Conservation (phyloP, 2,113 vertebrate species). For the Tringa solitaria region DNA sequence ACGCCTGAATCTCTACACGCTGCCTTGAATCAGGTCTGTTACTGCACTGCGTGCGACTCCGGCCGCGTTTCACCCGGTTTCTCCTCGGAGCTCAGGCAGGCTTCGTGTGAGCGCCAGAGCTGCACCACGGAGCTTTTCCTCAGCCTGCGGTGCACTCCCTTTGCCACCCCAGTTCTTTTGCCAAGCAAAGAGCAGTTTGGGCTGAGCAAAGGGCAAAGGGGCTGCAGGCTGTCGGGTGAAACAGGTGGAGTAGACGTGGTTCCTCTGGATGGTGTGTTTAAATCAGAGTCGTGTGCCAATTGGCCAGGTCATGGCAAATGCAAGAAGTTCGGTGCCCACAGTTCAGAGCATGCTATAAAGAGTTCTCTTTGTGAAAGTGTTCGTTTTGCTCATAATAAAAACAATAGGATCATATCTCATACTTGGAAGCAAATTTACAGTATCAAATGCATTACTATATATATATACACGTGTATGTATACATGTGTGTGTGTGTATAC, state of each 20-base stretch:
- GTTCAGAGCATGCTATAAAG: neutral
- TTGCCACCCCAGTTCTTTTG: neutral
- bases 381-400: neutral
- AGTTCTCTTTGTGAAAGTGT: neutral
- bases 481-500: neutral
- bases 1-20: neutral
- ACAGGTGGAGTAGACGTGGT: neutral
- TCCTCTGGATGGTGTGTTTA: neutral
- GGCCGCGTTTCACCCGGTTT: neutral
- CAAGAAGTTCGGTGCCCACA: neutral
- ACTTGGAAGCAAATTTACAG: neutral
- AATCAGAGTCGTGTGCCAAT: neutral
- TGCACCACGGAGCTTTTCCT: neutral
- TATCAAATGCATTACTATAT: neutral
- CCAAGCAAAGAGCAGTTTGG: neutral
- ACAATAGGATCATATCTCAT: neutral
- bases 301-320: neutral
- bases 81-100: neutral
- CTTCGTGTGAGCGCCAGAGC: neutral
- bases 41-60: neutral
- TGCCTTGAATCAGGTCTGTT: neutral
- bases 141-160: neutral
- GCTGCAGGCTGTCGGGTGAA: neutral
- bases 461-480: rapidly evolving
- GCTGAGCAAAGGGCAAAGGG: neutral